These are phyloP conservation scores for Henricia sp. DNA, from an alignment of 53 echinoderm and acorn worm species.

Conservation along the genomic window DNA sequence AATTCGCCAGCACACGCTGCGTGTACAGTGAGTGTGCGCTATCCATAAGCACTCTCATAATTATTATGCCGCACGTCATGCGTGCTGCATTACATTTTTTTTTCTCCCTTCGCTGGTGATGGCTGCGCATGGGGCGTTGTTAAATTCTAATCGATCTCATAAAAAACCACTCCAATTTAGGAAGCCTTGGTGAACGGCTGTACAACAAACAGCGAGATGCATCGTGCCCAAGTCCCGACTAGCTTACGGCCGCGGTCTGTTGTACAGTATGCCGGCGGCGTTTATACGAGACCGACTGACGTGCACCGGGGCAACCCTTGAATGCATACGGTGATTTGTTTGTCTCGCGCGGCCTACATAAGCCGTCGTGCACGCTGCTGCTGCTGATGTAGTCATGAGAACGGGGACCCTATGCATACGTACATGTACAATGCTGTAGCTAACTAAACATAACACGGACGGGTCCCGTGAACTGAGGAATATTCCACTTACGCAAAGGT, in stretches of 20 bases:
- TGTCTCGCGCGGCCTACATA: constrained; percentile 10
- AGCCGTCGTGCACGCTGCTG: constrained; percentile 32
- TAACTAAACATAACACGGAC: constrained; percentile 16
- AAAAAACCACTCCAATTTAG: constrained; percentile 55
- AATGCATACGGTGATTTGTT: constrained; percentile 56
- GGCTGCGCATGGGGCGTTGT: constrained; percentile 48
- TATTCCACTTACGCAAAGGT: too few relatives aligned
- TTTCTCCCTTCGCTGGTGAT: constrained; percentile 31
- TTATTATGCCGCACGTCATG: constrained; percentile 15
- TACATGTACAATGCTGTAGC: not conserved
- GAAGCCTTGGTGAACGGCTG: not conserved
- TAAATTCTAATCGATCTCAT: constrained; percentile 57
- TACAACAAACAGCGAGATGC: constrained; percentile 14
- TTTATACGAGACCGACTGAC: constrained; percentile 1
- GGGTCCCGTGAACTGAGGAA: not conserved
- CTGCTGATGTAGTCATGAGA: too few relatives aligned
- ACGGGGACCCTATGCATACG: too few relatives aligned
- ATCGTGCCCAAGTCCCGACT: too few relatives aligned
- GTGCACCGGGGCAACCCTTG: constrained; percentile 36
- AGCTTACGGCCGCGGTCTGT: not conserved
- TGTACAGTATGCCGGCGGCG: constrained; percentile 27
- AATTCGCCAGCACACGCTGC: constrained; percentile 12
- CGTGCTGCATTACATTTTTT: constrained; percentile 47
- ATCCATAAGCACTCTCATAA: not conserved
- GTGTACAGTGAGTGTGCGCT: too few relatives aligned